phyloP scores from a whole-genome alignment of 2,113 vertebrate genomes.

The Rafetus swinhoei region DNA sequence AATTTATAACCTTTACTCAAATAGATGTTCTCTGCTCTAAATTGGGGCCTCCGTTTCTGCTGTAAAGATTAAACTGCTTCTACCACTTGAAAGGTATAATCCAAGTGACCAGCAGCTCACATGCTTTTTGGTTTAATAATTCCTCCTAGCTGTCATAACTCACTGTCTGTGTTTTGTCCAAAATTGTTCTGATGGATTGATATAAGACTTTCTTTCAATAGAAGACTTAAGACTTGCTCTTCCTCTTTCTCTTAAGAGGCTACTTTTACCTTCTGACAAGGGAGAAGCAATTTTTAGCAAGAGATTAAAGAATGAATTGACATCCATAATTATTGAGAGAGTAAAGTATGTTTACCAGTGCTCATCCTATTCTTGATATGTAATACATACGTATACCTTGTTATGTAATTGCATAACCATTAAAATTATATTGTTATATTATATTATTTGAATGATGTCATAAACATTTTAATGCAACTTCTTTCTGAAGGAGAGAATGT shows the following conservation, averaged over 20 bases:
- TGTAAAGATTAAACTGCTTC: background rate
- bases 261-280: conserved; percentile 1
- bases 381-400: background rate
- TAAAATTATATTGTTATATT: no score
- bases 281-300: background rate
- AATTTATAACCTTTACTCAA: background rate
- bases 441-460: background rate
- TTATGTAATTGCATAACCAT: background rate
- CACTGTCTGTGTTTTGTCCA: conserved; percentile 9
- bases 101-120: background rate
- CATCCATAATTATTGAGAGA: conserved; percentile 10
- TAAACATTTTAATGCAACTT: background rate
- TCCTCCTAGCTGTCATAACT: conserved; percentile 44
- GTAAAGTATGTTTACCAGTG: background rate
- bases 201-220: background rate
- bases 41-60: background rate
- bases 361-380: background rate
- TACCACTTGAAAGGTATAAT: background rate
- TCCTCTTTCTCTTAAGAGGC: background rate
- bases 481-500: background rate
- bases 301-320: background rate
- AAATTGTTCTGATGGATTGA: background rate
- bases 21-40: background rate
- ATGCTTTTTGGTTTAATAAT: background rate
- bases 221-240: background rate